Percentiles rank a stretch among this genome's conserved stretches.
These are phyloP conservation scores for Sitta carolinensis DNA, from an alignment of 2,797 vertebrate genomes.

Conservation along the genomic window DNA sequence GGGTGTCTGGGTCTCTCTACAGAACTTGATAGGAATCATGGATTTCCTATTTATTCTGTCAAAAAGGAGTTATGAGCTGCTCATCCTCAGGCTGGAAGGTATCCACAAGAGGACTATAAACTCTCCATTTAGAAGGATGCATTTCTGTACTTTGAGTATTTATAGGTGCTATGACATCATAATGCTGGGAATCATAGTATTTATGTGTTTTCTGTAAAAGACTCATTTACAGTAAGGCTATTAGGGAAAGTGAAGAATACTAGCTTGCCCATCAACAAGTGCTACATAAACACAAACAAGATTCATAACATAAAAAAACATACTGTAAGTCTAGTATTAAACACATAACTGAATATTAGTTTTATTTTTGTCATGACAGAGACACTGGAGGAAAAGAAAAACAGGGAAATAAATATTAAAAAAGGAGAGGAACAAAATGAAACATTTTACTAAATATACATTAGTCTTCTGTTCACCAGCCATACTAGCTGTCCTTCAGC, in stretches of 20 bases:
- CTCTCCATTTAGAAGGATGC: slow-evolving; percentile 65
- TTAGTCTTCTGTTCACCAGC: neutral
- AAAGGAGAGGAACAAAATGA: neutral
- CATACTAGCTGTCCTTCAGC: neutral
- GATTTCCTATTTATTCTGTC: slow-evolving; percentile 66
- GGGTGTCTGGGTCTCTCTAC: slow-evolving; percentile 24
- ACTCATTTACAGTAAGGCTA: slow-evolving; percentile 68
- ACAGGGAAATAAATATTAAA: neutral
- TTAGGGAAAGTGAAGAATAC: slow-evolving; percentile 56
- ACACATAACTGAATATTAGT: neutral
- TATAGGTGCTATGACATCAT: slow-evolving; percentile 75
- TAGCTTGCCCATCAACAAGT: neutral
- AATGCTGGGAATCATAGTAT: slow-evolving; percentile 73
- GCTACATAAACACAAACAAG: slow-evolving; percentile 4
- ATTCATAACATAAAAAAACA: neutral
- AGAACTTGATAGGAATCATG: slow-evolving; percentile 42
- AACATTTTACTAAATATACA: neutral
- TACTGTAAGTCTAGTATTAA: neutral
- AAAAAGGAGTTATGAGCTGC: slow-evolving; percentile 58
- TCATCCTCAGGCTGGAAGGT: slow-evolving; percentile 57
- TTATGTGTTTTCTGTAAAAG: slow-evolving; percentile 71
- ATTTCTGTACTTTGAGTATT: slow-evolving; percentile 66
- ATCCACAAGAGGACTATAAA: slow-evolving; percentile 69
- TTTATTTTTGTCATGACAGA: neutral
- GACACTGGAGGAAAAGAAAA: neutral